Percentiles rank a stretch among this genome's conserved stretches.
Evolutionary conservation across 2,888 invertebrate species (phyloP).

Genomic region (Mythimna albipuncta): DNA sequence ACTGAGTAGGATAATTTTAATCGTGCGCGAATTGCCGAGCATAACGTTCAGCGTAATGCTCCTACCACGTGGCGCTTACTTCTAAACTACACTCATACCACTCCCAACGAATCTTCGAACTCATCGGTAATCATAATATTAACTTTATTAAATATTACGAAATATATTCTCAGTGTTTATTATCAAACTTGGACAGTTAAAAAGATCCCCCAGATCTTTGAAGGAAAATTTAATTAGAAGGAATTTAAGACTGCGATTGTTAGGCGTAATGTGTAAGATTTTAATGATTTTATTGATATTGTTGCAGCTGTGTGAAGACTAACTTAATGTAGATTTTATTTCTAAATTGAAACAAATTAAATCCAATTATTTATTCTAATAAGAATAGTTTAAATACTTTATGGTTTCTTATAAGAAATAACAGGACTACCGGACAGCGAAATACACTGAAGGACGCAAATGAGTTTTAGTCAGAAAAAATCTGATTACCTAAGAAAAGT

Average conservation of each 20-base stretch:
- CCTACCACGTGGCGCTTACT: conserved; percentile 83
- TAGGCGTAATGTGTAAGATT: conserved; percentile 23
- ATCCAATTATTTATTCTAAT: neutral
- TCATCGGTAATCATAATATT: conserved; percentile 72
- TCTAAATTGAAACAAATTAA: no score
- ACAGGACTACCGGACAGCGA: neutral
- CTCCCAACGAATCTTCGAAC: conserved; percentile 75
- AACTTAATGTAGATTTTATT: no score
- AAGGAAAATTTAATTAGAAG: conserved; percentile 61
- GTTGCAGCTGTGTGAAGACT: neutral
- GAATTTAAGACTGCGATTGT: conserved; percentile 45
- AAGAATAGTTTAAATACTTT: neutral
- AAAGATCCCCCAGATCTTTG: conserved; percentile 60
- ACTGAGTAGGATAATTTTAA: conserved; percentile 89
- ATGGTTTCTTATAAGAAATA: neutral
- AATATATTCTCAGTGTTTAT: conserved; percentile 61
- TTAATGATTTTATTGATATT: conserved; percentile 3
- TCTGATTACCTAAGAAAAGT: no score
- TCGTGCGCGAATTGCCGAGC: conserved; percentile 86
- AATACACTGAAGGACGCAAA: no score
- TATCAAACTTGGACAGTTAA: conserved; percentile 63
- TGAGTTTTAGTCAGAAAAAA: no score
- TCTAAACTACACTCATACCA: conserved; percentile 73
- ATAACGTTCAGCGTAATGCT: conserved; percentile 85
- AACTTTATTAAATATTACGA: conserved; percentile 64